Evolutionary conservation across 2,113 vertebrate genomes (phyloP).

Genomic region (Protobothrops flavoviridis): DNA sequence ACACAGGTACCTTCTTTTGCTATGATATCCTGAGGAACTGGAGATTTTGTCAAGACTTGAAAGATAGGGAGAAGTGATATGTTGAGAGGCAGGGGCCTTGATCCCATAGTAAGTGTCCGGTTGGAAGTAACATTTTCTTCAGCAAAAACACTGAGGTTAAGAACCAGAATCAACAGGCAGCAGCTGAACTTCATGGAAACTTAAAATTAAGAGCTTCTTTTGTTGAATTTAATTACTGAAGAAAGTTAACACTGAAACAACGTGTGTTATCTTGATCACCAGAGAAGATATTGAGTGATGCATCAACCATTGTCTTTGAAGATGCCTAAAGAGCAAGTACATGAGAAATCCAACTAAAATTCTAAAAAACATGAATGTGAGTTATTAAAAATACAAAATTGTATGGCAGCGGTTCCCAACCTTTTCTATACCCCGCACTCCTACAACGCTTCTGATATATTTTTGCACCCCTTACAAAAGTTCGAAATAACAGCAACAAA

Average conservation of each 20-base stretch:
- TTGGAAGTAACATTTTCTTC: constrained; percentile 66
- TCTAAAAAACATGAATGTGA: constrained; percentile 39
- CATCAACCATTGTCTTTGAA: constrained; percentile 40
- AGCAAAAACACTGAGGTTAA: constrained; percentile 54
- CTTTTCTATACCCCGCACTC: too few species aligned
- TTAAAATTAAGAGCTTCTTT: constrained; percentile 44
- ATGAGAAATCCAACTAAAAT: constrained; percentile 61
- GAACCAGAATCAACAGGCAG: constrained; percentile 65
- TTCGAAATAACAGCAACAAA: too few species aligned
- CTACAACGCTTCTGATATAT: too few species aligned
- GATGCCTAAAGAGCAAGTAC: constrained; percentile 44
- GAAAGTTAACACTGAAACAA: constrained; percentile 61
- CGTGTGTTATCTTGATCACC: constrained; percentile 27
- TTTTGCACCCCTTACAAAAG: too few species aligned
- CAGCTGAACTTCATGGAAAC: constrained; percentile 73
- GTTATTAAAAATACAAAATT: constrained; percentile 49
- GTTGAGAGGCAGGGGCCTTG: constrained; percentile 52
- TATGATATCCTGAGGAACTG: constrained; percentile 71
- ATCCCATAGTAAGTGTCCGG: constrained; percentile 29
- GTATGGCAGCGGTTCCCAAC: background rate
- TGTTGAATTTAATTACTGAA: constrained; percentile 60
- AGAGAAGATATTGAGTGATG: constrained; percentile 47
- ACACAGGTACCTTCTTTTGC: constrained; percentile 83
- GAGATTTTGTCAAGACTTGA: constrained; percentile 49
- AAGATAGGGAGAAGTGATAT: constrained; percentile 53